Percentiles rank a stretch among this genome's conserved stretches.
Evolutionary conservation across 53 echinoderm and acorn worm genomes (phyloP).

Genomic region (Henricia sp.): DNA sequence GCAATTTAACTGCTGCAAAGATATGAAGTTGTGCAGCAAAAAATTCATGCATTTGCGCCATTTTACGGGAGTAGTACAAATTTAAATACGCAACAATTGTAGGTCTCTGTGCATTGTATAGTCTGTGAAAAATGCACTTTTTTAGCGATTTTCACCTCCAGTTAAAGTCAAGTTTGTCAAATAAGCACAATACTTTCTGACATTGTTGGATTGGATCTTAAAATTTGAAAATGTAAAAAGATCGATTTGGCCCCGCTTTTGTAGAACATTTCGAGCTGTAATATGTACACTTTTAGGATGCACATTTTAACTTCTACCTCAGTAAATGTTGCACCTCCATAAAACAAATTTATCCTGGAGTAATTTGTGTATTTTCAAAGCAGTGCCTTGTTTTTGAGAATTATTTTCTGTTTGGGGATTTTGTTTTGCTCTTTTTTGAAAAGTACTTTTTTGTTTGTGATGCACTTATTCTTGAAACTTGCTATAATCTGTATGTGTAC

Average conservation of each 20-base stretch:
- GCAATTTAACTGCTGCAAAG: neutral
- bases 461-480: neutral
- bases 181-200: neutral
- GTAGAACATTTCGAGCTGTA: no score
- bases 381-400: conserved; percentile 48
- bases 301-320: conserved; percentile 61
- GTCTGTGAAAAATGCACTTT: no score
- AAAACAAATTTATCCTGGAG: neutral
- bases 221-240: no score
- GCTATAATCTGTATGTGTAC: neutral
- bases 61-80: no score
- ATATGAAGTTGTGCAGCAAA: neutral
- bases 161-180: no score
- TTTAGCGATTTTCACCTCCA: no score
- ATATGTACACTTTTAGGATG: conserved; percentile 32
- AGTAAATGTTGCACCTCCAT: conserved; percentile 50
- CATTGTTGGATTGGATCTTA: neutral
- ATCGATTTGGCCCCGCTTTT: no score
- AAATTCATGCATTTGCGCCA: no score
- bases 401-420: neutral
- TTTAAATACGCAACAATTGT: no score
- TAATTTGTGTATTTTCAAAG: conserved; percentile 25
- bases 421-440: conserved; percentile 8
- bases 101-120: no score
- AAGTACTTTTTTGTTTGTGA: neutral